These are phyloP conservation scores for Isotomurus palustris DNA, from an alignment of 2,888 invertebrate species.

Conservation along the genomic window DNA sequence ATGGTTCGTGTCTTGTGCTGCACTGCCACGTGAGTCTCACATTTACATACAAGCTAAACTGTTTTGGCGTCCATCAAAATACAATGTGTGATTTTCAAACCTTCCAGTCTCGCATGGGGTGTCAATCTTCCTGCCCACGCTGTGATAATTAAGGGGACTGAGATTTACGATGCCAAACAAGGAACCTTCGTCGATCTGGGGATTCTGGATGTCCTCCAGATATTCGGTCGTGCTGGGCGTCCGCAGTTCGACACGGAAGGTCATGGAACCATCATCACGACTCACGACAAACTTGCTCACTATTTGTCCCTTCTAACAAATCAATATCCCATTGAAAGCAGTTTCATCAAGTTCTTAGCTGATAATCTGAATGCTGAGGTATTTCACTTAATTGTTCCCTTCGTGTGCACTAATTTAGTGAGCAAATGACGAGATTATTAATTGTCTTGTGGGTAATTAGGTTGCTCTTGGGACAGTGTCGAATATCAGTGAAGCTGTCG, in stretches of 20 bases:
- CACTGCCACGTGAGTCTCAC: slow-evolving; percentile 79
- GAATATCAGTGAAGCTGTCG: slow-evolving; percentile 90
- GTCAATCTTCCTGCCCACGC: slow-evolving; percentile 98
- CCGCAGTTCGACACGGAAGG: slow-evolving; percentile 96
- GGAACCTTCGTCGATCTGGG: slow-evolving; percentile 92
- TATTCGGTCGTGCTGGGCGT: slow-evolving; percentile 96
- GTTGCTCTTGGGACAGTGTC: slow-evolving; percentile 92
- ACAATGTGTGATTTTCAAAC: background rate
- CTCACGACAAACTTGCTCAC: slow-evolving; percentile 83
- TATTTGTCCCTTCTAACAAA: slow-evolving; percentile 91
- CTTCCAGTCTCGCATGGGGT: slow-evolving; percentile 98
- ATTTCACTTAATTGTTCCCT: slow-evolving; percentile 20
- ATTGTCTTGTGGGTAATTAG: slow-evolving; percentile 51
- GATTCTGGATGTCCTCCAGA: slow-evolving; percentile 95
- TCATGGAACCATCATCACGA: slow-evolving; percentile 91
- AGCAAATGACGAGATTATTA: background rate
- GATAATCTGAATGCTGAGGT: slow-evolving; percentile 99
- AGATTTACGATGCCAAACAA: slow-evolving; percentile 93
- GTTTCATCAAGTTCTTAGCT: slow-evolving; percentile 82
- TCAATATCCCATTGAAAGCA: slow-evolving; percentile 97
- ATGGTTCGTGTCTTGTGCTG: slow-evolving; percentile 83
- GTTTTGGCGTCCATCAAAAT: background rate
- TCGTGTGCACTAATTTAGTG: background rate
- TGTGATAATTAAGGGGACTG: slow-evolving; percentile 94
- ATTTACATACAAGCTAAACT: too few relatives aligned